Evolutionary conservation across 2,888 invertebrate genomes (phyloP).

Genomic region (Amphipyra tragopoginis): DNA sequence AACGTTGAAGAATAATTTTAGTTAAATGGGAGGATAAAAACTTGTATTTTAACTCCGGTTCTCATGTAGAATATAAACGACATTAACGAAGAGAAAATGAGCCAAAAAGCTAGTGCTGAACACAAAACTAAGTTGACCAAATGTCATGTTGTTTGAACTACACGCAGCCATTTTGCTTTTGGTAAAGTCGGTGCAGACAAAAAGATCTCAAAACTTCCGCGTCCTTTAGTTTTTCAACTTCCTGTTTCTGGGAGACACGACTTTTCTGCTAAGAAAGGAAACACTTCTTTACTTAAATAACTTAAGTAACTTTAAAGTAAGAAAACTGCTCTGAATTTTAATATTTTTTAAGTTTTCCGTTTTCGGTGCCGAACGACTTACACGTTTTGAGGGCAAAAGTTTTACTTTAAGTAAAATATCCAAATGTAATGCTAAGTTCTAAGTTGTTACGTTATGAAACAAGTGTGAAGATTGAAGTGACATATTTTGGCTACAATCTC

Average conservation of each 20-base stretch:
- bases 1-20: conserved; percentile 30
- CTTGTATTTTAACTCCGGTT: conserved; percentile 15
- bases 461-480: background rate
- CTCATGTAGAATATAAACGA: conserved; percentile 27
- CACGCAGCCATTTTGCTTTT: conserved; percentile 42
- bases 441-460: background rate
- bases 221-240: conserved; percentile 63
- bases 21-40: conserved; percentile 18
- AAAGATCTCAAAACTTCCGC: conserved; percentile 60
- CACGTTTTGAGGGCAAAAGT: conserved; percentile 17
- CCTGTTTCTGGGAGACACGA: conserved; percentile 63
- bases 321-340: conserved; percentile 59
- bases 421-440: background rate
- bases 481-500: too few species aligned
- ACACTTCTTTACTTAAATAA: conserved; percentile 65
- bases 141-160: conserved; percentile 55
- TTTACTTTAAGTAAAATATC: background rate
- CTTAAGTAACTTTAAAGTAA: conserved; percentile 61
- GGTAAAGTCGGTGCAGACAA: conserved; percentile 53
- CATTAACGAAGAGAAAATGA: conserved; percentile 34
- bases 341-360: conserved; percentile 46
- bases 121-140: conserved; percentile 44
- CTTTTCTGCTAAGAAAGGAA: conserved; percentile 62
- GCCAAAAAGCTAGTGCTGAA: conserved; percentile 27
- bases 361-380: conserved; percentile 29